Conservation (phyloP, 2,888 invertebrate species). For the Agonopterix heracliana region DNA sequence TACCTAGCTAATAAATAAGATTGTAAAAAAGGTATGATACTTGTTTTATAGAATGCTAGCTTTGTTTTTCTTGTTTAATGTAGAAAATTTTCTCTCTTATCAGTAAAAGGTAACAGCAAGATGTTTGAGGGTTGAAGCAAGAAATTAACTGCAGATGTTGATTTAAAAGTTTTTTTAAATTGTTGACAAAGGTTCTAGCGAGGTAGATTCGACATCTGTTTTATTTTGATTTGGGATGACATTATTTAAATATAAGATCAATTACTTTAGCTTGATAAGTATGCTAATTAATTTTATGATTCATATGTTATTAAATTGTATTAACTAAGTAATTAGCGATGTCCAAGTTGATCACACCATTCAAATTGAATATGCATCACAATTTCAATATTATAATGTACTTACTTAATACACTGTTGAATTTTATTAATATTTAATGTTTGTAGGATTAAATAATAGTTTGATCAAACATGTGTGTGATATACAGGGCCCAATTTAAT, state of each 20-base stretch:
- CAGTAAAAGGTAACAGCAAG: background rate
- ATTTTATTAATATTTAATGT: slow-evolving; percentile 15
- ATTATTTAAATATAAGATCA: too few relatives aligned
- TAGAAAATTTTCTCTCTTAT: background rate
- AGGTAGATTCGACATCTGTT: too few relatives aligned
- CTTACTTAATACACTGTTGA: slow-evolving; percentile 25
- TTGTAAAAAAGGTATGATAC: slow-evolving; percentile 20
- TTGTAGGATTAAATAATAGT: slow-evolving; percentile 15
- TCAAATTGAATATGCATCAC: slow-evolving; percentile 19
- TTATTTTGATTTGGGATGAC: too few relatives aligned
- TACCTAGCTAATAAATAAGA: slow-evolving; percentile 30
- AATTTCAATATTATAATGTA: slow-evolving; percentile 17
- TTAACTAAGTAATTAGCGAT: background rate
- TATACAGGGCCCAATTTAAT: too few relatives aligned
- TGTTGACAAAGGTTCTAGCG: background rate
- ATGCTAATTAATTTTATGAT: slow-evolving; percentile 3
- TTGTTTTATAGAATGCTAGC: slow-evolving; percentile 22
- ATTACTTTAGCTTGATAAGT: slow-evolving; percentile 13
- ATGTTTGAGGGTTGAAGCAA: too few relatives aligned
- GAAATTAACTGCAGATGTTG: background rate
- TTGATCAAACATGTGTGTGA: slow-evolving; percentile 27
- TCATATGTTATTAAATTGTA: too few relatives aligned
- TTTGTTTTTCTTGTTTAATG: background rate
- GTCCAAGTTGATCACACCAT: slow-evolving; percentile 9
- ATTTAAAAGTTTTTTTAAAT: background rate